Conservation (phyloP, 35 echinoderm and acorn worm genomes). For the Diadema setosum region DNA sequence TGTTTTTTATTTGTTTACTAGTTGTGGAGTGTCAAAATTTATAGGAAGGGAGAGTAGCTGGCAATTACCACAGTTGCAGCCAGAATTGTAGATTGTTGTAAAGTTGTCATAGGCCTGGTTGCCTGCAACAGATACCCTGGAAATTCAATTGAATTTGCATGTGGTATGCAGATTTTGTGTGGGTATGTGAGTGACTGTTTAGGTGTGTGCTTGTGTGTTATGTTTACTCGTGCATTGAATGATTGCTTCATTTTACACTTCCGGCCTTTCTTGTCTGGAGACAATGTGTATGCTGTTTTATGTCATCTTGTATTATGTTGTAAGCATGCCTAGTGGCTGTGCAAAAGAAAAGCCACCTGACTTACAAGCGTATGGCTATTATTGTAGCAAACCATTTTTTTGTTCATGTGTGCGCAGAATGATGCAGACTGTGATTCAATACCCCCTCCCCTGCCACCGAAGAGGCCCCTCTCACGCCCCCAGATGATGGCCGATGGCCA, state of each 20-base stretch:
- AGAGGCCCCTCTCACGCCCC: not conserved
- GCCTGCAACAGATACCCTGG: no score
- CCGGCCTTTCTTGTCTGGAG: no score
- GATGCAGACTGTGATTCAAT: not conserved
- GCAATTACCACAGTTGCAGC: no score
- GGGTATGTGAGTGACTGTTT: no score
- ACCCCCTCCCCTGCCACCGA: conserved; percentile 2
- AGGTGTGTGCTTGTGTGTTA: not conserved
- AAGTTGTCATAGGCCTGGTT: no score
- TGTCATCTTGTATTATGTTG: not conserved
- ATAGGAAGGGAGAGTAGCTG: no score
- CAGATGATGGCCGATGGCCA: not conserved
- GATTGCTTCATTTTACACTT: not conserved
- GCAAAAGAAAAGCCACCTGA: not conserved
- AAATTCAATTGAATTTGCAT: no score
- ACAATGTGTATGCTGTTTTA: not conserved
- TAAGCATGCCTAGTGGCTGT: not conserved
- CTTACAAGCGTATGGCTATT: not conserved
- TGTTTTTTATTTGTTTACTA: no score
- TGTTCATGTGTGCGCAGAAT: not conserved
- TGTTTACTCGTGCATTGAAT: not conserved
- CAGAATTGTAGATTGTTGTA: no score
- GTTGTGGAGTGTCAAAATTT: no score
- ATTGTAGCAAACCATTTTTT: not conserved
- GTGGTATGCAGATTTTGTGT: no score